Percentiles rank a stretch among this genome's conserved stretches.
These are phyloP conservation scores for Parthenolecanium corni DNA, from an alignment of 2,888 invertebrate species.

Conservation along the genomic window DNA sequence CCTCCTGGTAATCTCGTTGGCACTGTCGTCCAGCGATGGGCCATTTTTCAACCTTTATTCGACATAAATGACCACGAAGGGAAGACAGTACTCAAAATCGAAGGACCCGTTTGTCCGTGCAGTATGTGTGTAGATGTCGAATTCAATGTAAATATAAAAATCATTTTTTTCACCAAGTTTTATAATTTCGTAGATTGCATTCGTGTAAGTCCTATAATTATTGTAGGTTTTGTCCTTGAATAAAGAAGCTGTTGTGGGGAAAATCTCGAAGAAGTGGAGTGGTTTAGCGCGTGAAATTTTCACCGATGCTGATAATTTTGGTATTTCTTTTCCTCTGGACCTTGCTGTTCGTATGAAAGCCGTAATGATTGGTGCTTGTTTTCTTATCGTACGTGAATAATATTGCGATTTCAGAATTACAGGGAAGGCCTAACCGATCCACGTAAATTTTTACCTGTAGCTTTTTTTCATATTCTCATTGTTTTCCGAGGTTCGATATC, in stretches of 20 bases:
- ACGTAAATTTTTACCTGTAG: no score
- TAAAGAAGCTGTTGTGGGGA: slow-evolving; percentile 64
- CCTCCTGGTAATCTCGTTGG: slow-evolving; percentile 61
- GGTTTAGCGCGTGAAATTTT: slow-evolving; percentile 69
- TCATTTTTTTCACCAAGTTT: not conserved
- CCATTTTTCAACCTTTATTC: slow-evolving; percentile 59
- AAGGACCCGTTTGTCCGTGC: slow-evolving; percentile 60
- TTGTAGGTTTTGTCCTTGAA: slow-evolving; percentile 61
- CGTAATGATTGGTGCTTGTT: slow-evolving; percentile 63
- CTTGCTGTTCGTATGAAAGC: slow-evolving; percentile 76
- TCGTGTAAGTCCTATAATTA: not conserved
- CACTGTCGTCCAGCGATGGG: slow-evolving; percentile 63
- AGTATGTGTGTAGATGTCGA: slow-evolving; percentile 74
- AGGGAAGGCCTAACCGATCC: not conserved
- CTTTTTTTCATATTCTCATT: no score
- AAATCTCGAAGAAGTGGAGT: slow-evolving; percentile 81
- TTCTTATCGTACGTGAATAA: slow-evolving; percentile 57
- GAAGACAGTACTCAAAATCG: slow-evolving; percentile 61
- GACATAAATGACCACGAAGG: slow-evolving; percentile 61
- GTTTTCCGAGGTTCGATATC: no score
- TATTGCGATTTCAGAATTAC: not conserved
- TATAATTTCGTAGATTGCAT: not conserved
- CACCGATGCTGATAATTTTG: slow-evolving; percentile 79
- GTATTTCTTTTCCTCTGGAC: slow-evolving; percentile 81
- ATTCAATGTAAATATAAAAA: slow-evolving; percentile 51